phyloP scores from a whole-genome alignment of 2,113 vertebrate species.

The Orientallactaga bullata region DNA sequence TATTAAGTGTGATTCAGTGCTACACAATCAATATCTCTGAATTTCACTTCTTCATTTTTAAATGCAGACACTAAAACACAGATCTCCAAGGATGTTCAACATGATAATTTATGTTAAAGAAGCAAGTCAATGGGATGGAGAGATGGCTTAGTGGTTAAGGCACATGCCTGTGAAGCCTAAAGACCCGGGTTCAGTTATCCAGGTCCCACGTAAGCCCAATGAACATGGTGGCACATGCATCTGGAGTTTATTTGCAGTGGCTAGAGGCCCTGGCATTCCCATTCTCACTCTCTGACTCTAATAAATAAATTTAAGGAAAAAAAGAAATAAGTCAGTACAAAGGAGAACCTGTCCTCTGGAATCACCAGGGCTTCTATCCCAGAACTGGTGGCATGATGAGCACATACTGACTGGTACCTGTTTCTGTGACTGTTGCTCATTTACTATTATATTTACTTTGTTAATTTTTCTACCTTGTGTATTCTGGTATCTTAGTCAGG shows the following conservation, averaged over 20 bases:
- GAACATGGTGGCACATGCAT: too few relatives aligned
- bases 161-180: too few relatives aligned
- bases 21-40: background rate
- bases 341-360: background rate
- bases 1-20: constrained; percentile 11
- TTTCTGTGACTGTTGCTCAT: background rate
- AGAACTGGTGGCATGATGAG: background rate
- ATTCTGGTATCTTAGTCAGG: background rate
- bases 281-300: too few relatives aligned
- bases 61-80: constrained; percentile 13
- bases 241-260: too few relatives aligned
- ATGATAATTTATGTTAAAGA: constrained; percentile 64
- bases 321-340: too few relatives aligned
- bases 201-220: too few relatives aligned
- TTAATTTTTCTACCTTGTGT: background rate
- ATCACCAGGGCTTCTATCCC: background rate
- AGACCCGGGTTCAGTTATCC: too few relatives aligned
- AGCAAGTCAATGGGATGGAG: background rate
- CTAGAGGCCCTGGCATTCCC: too few relatives aligned
- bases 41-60: constrained; percentile 35
- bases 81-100: constrained; percentile 1
- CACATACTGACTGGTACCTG: background rate
- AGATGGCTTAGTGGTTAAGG: too few relatives aligned
- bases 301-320: too few relatives aligned
- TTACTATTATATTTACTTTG: constrained; percentile 25